Base-by-base conservation (phyloP, 2,113 vertebrate species). In the Elephas maximus region DNA sequence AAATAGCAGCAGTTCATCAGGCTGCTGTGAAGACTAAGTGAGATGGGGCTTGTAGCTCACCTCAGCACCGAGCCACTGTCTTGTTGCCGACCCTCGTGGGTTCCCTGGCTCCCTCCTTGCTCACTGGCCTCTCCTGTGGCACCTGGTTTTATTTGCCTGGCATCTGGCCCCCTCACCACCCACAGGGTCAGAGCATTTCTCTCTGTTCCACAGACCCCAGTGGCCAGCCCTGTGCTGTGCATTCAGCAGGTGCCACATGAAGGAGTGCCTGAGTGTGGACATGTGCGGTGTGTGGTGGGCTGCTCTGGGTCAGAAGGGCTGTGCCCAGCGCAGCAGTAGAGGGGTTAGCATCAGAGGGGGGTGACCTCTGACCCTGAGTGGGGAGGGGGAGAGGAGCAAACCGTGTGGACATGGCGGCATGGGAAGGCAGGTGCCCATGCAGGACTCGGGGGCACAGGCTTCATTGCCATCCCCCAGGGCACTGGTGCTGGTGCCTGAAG, bases 161-260 rank as follows among this genome's bases (percentile, higher is more conserved):
- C 17, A 0, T n/a, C 37, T 0, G 0, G 8, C 28, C 6, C 1
- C 23, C 33, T 63, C 8, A 21, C 11, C 14, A 1, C 7, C 1
- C 51, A 84, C 45, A 57, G 71, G 18, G 6, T 57, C 69, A 4
- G 1, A 1, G 65, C 45, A 1, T n/a, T 81, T 90, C 45, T 21
- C 79, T 33, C n/a, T 10, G 41, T 53, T n/a, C 65, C 4, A 21
- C 7, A 17, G 65, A 24, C 23, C 12, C 8, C 6, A 37, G 88
- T 53, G 23, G 63, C 21, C 2, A 10, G 69, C 76, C 41, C 33
- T 0, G 0, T 0, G 12, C 48, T 8, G 28, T 23, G 26, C 33
- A 1, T 37, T 73, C 12, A 10, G 17, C 17, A 37, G 24, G 15
- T 7, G 1, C 48, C 8, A 1, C 14, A 1, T 26, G 76, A 57